Evolutionary conservation across 2,888 invertebrate genomes (phyloP).

Genomic region (Thereva unica): DNA sequence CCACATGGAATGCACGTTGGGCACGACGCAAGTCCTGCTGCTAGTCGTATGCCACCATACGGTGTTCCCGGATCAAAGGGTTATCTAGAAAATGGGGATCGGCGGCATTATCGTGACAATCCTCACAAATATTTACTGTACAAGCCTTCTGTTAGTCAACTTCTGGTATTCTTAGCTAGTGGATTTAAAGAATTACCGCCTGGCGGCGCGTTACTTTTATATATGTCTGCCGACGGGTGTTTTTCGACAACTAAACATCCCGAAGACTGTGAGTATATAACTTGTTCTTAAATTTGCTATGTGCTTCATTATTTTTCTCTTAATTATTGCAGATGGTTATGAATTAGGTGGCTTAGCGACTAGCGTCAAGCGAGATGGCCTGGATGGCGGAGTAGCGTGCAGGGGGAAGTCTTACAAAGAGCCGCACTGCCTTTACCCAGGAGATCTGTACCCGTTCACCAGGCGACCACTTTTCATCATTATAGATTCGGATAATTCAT

Average conservation of each 20-base stretch:
- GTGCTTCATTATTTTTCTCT: not conserved
- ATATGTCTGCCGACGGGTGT: slow-evolving; percentile 91
- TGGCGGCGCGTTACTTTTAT: slow-evolving; percentile 87
- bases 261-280: slow-evolving; percentile 76
- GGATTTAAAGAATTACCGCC: slow-evolving; percentile 92
- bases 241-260: slow-evolving; percentile 81
- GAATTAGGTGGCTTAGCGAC: slow-evolving; percentile 90
- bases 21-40: slow-evolving; percentile 59
- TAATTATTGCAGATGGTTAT: slow-evolving; percentile 72
- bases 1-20: slow-evolving; percentile 57
- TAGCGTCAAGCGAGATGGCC: slow-evolving; percentile 78
- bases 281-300: not conserved
- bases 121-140: slow-evolving; percentile 96
- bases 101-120: slow-evolving; percentile 77
- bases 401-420: slow-evolving; percentile 64
- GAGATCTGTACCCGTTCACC: slow-evolving; percentile 90
- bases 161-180: slow-evolving; percentile 88
- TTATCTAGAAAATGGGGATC: slow-evolving; percentile 74
- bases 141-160: slow-evolving; percentile 92
- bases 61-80: slow-evolving; percentile 62
- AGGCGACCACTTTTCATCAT: slow-evolving; percentile 91
- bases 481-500: slow-evolving; percentile 94
- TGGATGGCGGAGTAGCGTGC: slow-evolving; percentile 56
- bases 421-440: slow-evolving; percentile 84
- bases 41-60: slow-evolving; percentile 59